A percentile compares a stretch with the other conserved stretches of the same genome.
These are phyloP conservation scores for Drosophila greeni DNA, from an alignment of 2,888 invertebrate genomes.

Conservation along the genomic window DNA sequence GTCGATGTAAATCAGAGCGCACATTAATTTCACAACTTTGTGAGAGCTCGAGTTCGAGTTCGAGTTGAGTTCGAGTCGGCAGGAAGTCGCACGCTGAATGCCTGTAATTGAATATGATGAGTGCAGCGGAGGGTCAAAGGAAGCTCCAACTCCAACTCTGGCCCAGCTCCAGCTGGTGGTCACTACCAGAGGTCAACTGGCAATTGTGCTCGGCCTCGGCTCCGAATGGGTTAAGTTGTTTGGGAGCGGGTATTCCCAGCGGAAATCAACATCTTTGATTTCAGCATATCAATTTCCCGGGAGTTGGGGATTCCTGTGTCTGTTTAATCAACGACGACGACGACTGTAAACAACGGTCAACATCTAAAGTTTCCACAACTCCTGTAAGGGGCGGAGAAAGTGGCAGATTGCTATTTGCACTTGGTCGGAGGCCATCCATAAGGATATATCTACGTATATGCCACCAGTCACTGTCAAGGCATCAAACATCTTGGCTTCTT, in stretches of 20 bases:
- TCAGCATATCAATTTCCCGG: slow-evolving; percentile 66
- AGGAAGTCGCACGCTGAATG: slow-evolving; percentile 63
- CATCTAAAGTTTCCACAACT: slow-evolving; percentile 36
- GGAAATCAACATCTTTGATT: slow-evolving; percentile 73
- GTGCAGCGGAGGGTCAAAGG: slow-evolving; percentile 36
- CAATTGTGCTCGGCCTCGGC: slow-evolving; percentile 49
- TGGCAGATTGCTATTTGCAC: slow-evolving; percentile 33
- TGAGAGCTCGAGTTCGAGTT: slow-evolving; percentile 40
- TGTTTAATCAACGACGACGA: slow-evolving; percentile 68
- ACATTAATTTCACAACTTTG: slow-evolving; percentile 66
- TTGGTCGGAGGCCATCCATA: slow-evolving; percentile 26
- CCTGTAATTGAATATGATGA: slow-evolving; percentile 70
- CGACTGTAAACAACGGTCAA: slow-evolving; percentile 65
- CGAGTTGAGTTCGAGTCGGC: slow-evolving; percentile 17
- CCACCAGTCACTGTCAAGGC: slow-evolving; percentile 44
- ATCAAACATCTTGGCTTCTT: slow-evolving; percentile 69
- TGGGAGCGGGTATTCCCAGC: slow-evolving; percentile 61
- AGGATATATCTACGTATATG: slow-evolving; percentile 38
- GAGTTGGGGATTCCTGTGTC: slow-evolving; percentile 46
- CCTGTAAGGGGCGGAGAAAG: slow-evolving; percentile 2
- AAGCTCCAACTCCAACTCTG: slow-evolving; percentile 2
- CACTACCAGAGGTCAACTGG: slow-evolving; percentile 54
- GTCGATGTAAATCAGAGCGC: slow-evolving; percentile 65
- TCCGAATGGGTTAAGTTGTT: slow-evolving; percentile 54
- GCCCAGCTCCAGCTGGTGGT: slow-evolving; percentile 33